Evolutionary conservation across 1,140 invertebrate species (phyloP), one percentile per base, ranked within the genome.

Genomic region (Lithobius niger): DNA sequence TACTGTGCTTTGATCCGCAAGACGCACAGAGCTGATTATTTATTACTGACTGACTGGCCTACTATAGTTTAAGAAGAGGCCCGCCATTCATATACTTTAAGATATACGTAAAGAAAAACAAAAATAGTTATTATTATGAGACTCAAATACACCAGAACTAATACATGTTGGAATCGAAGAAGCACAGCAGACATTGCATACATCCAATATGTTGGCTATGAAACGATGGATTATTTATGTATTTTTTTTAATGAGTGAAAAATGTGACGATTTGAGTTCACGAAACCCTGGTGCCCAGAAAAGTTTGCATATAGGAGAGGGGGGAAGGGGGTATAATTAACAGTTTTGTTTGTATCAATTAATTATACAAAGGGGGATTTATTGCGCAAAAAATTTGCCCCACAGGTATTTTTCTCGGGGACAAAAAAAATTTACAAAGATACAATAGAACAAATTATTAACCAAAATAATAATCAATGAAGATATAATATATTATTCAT

Each of bases 201-300:
- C 43, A 45, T 10, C 4, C 43, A 45, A 19, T n/a, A n/a, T 45
- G 16, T 45, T 45, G 43, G 43, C 43, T 45, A 45, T 45, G 43
- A 45, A 45, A 4, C 6, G 18, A n/a, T n/a, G n/a, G n/a, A n/a
- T n/a, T n/a, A n/a, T n/a, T n/a, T n/a, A n/a, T n/a, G n/a, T n/a
- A n/a, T n/a, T n/a, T n/a, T 45, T 13, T 13, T 19, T 10, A 36
- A 36, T 36, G 43, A 45, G 43, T 45, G 43, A 45, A 45, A 45
- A 4, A 45, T 6, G 6, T 4, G 18, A 45, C 4, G 22, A n/a
- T n/a, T n/a, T n/a, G n/a, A 45, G 43, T 45, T 45, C 43, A 45
- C 43, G 22, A 45, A 45, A 45, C 43, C 43, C 43, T 45, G 19
- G 43, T 45, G 43, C 43, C 19, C 19, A 45, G 22, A 19, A 45